These are phyloP conservation scores for Planococcus citri DNA, from an alignment of 1,140 invertebrate species.

Conservation along the genomic window DNA sequence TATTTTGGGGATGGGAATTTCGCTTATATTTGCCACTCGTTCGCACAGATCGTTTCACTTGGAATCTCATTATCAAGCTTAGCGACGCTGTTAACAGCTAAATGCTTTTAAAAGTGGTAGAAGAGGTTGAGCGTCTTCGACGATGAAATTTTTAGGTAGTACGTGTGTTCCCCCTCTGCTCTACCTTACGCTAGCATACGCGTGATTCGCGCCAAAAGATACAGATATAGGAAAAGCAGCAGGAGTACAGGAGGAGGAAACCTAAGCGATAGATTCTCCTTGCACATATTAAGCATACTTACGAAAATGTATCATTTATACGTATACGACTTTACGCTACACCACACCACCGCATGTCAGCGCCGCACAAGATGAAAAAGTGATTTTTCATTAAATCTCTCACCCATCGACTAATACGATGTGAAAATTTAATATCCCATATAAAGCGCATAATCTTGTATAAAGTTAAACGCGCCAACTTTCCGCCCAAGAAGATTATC, in stretches of 20 bases:
- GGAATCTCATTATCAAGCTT: neutral
- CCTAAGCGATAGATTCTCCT: no score
- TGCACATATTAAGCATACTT: no score
- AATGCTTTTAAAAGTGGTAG: constrained; percentile 8
- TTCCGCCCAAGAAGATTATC: neutral
- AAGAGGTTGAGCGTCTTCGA: neutral
- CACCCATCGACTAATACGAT: constrained; percentile 1
- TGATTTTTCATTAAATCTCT: constrained; percentile 8
- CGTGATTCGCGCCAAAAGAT: no score
- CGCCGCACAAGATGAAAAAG: neutral
- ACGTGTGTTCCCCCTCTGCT: no score
- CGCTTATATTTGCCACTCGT: neutral
- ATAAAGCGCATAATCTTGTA: neutral
- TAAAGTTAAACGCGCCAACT: neutral
- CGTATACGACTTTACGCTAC: no score
- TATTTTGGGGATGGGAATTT: no score
- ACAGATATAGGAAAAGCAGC: no score
- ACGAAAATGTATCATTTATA: no score
- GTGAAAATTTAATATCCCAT: neutral
- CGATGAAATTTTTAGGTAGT: neutral
- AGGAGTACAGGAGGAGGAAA: no score
- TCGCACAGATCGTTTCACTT: neutral
- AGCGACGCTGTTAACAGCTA: neutral
- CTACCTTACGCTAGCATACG: no score
- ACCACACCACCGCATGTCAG: neutral